Evolutionary conservation across 2,113 vertebrate species (phyloP), one percentile per base, ranked within the genome.

Genomic region (Notiomystis cincta): DNA sequence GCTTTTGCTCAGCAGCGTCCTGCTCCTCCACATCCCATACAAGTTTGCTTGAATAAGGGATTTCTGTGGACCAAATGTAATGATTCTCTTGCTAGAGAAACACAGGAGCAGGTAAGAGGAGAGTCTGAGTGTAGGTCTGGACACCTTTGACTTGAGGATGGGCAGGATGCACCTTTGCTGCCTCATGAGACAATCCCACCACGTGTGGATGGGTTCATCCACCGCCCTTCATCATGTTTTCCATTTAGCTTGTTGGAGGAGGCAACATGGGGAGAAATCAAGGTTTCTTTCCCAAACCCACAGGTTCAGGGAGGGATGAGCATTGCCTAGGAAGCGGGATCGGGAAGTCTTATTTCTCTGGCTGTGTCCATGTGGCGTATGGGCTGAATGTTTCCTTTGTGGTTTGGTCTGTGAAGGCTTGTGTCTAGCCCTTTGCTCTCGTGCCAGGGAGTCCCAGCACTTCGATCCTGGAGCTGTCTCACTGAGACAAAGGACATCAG

Each of bases 381-480:
- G 37, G 56, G 77, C 87, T 97, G 95, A 97, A 95, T 97, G 91
- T 96, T 96, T 95, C 91, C 89, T 96, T 95, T 96, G 95, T 96
- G 93, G 81, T 69, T 94, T 76, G 58, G 48, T 96, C 81, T 96
- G 87, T 95, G 84, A 82, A 89, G 73, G 89, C 95, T 95, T 96
- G 90, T 96, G 90, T 96, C 82, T 89, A 51, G 28, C 84, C 78
- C 95, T 96, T 96, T 94, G 90, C 96, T 96, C 96, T 96, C 42
- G 91, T 96, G 96, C 95, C 93, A 97, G 93, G 94, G 96, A 96
- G 95, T 96, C 92, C 92, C 73, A 0, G 90, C 81, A 91, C 89
- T 88, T 89, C 95, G 93, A 95, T 88, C 89, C 96, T 97, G 90
- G 92, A 93, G 95, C 82, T 96, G 80, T 93, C 86, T 96, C 58